Conservation (phyloP, 2,888 invertebrate species). For the Operophtera brumata region DNA sequence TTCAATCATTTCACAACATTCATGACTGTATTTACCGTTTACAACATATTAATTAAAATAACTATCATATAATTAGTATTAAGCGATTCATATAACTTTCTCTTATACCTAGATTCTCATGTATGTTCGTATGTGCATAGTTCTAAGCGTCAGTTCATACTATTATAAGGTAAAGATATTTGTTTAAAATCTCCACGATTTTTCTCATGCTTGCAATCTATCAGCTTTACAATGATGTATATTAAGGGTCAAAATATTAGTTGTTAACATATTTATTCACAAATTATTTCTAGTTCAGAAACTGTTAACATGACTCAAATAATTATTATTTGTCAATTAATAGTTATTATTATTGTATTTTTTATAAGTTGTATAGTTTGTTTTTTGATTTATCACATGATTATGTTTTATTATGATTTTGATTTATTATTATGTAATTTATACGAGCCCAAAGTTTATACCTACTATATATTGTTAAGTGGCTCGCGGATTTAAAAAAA, state of each 20-base stretch:
- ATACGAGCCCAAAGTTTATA: background rate
- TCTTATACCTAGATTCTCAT: conserved; percentile 20
- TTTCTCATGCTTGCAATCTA: conserved; percentile 13
- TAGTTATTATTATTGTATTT: background rate
- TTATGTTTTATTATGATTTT: background rate
- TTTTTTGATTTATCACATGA: background rate
- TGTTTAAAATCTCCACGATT: background rate
- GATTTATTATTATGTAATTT: background rate
- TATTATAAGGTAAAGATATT: background rate
- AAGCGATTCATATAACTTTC: conserved; percentile 8
- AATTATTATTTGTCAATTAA: background rate
- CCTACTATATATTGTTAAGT: too few species aligned
- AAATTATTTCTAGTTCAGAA: background rate
- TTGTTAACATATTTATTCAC: background rate
- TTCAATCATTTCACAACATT: background rate
- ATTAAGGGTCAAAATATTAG: background rate
- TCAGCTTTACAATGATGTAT: conserved; percentile 4
- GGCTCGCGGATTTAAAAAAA: too few species aligned
- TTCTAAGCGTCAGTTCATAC: conserved; percentile 6
- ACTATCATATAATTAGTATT: background rate
- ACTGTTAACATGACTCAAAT: background rate
- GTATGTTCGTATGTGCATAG: conserved; percentile 16
- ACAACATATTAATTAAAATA: background rate
- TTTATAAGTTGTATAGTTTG: background rate
- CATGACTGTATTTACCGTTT: conserved; percentile 10